Evolutionary conservation across 2,113 vertebrate species (phyloP).

Genomic region (Oryzias woworae): DNA sequence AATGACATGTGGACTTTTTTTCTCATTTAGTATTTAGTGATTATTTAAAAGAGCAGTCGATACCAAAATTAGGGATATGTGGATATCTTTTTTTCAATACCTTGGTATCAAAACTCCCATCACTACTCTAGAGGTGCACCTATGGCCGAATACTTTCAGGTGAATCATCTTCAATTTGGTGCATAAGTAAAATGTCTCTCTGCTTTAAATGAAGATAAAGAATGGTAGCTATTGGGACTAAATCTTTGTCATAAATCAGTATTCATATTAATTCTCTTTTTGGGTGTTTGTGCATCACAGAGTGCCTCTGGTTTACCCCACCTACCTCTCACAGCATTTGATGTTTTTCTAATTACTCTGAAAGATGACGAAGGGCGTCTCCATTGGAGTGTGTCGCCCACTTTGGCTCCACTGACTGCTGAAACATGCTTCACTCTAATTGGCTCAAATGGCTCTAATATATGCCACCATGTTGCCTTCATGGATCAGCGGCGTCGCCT

Average conservation of each 20-base stretch:
- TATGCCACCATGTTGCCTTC: constrained; percentile 74
- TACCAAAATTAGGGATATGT: too few relatives aligned
- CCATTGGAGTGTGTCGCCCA: constrained; percentile 53
- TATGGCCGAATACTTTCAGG: constrained; percentile 22
- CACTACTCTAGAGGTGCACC: neutral
- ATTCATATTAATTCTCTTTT: constrained; percentile 35
- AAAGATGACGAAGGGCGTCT: constrained; percentile 60
- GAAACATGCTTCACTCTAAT: constrained; percentile 75
- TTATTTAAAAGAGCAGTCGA: too few relatives aligned
- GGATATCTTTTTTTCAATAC: too few relatives aligned
- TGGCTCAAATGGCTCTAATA: constrained; percentile 75
- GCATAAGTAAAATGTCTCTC: constrained; percentile 60
- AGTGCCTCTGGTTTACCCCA: constrained; percentile 21
- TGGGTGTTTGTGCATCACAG: constrained; percentile 16
- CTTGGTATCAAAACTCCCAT: too few relatives aligned
- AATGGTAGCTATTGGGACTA: constrained; percentile 14
- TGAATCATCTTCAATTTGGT: constrained; percentile 57
- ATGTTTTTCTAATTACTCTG: constrained; percentile 75
- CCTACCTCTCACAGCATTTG: constrained; percentile 34
- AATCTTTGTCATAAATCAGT: constrained; percentile 65
- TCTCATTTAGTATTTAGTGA: too few relatives aligned
- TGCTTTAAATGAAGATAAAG: constrained; percentile 57
- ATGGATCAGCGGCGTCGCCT: constrained; percentile 69
- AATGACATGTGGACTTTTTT: too few relatives aligned
- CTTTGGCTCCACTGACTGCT: constrained; percentile 37